Base-by-base conservation (phyloP, 92 coral and sea anemone genomes). In the Parazoanthus atlanticus region DNA sequence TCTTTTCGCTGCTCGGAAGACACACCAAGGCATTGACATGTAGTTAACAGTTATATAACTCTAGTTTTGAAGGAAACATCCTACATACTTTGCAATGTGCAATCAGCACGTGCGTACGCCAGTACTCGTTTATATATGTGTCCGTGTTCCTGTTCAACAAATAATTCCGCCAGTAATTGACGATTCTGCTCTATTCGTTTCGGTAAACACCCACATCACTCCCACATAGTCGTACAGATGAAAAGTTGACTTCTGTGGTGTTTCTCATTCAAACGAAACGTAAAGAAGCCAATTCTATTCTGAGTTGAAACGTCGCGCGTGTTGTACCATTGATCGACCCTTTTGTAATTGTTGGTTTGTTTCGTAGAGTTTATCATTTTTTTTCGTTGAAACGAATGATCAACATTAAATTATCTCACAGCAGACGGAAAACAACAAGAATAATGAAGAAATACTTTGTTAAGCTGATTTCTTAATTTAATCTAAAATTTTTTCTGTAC, bases 71-170 rank as follows among this genome's bases (percentile, higher is more conserved):
- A 47, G 41, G 41, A 30, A 29, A 43, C 74, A 12, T 65, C 4
- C 28, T 84, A 46, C 36, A 43, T 30, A 28, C 67, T 10, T 41
- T 70, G 30, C 47, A 82, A 82, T 82, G 56, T 67, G 58, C 64
- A 31, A 49, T 16, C 87, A 71, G 32, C 87, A 84, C 87, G 87
- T 84, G 87, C 78, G 23, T 84, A 26, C 70, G n/a, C n/a, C 43
- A 78, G 66, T 41, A 43, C 67, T 72, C 66, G 65, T 84, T n/a
- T n/a, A n/a, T n/a, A n/a, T 38, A 43, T 43, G 78, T 70, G 78
- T 76, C 78, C 78, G 6, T 71, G 74, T 84, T 84, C 87, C 78
- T 82, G 76, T 84, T 84, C 87, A 84, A 26, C 78, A 84, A 84
- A 29, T 31, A 16, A 69, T 41, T 41, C 38, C n/a, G 6, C 28